Evolutionary conservation across 2,888 invertebrate genomes (phyloP).

Genomic region (Caenorhabditis panamensis): DNA sequence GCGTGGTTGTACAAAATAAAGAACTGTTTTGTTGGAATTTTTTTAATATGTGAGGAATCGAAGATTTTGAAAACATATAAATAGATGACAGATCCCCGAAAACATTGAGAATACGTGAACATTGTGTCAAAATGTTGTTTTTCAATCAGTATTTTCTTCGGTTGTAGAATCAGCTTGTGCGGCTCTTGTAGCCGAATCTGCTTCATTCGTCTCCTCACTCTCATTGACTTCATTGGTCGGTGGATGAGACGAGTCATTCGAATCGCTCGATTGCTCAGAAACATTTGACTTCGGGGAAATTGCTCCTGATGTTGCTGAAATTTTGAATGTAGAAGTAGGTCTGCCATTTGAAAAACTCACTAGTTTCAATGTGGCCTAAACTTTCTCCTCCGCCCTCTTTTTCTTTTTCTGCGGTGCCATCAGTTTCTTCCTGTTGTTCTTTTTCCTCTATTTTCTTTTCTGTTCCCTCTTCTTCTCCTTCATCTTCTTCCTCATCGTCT

Average conservation of each 20-base stretch:
- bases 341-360: no score
- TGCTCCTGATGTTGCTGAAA: neutral
- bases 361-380: no score
- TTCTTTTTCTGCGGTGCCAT: neutral
- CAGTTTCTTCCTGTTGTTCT: neutral
- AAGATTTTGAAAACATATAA: no score
- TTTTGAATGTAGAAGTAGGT: no score
- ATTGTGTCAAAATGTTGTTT: neutral
- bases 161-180: slow-evolving; percentile 34
- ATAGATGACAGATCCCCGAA: no score
- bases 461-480: slow-evolving; percentile 2
- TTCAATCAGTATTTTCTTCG: slow-evolving; percentile 14
- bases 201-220: neutral
- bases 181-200: neutral
- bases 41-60: no score
- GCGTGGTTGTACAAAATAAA: no score
- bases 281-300: neutral
- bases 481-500: neutral
- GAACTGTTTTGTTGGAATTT: no score
- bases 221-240: neutral
- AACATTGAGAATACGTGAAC: no score
- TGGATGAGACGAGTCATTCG: neutral
- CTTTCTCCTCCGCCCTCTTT: neutral
- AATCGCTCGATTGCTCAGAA: neutral
- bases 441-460: neutral